A percentile compares a stretch with the other conserved stretches of the same genome.
These are phyloP conservation scores for Elmis aenea DNA, from an alignment of 2,888 invertebrate species.

Conservation along the genomic window DNA sequence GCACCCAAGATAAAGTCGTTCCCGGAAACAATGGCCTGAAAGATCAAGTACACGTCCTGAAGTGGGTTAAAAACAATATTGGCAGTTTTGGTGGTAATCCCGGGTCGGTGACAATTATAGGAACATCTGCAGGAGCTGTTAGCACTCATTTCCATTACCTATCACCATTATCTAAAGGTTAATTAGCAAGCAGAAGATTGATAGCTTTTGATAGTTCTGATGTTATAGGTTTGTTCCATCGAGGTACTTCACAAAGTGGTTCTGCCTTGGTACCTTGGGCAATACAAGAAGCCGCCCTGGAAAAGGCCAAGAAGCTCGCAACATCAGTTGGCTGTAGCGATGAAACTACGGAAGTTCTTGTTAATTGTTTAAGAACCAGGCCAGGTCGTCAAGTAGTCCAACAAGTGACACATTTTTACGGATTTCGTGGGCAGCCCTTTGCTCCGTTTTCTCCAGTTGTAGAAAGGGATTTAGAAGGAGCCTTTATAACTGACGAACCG, in stretches of 20 bases:
- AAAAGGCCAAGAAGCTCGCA: conserved; percentile 56
- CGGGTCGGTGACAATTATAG: conserved; percentile 58
- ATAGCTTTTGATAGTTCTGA: too few species aligned
- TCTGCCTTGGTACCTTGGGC: conserved; percentile 54
- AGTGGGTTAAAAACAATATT: conserved; percentile 63
- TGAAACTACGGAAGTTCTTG: conserved; percentile 49
- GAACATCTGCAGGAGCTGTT: conserved; percentile 65
- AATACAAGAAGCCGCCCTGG: conserved; percentile 49
- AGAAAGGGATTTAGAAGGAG: conserved; percentile 53
- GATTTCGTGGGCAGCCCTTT: conserved; percentile 61
- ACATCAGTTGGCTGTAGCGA: conserved; percentile 58
- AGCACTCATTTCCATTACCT: conserved; percentile 67
- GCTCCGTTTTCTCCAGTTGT: conserved; percentile 68
- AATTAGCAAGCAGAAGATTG: too few species aligned
- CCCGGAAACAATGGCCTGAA: conserved; percentile 67
- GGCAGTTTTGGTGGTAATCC: conserved; percentile 63
- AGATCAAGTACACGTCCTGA: conserved; percentile 62
- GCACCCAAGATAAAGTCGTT: conserved; percentile 60
- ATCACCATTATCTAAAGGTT: conserved; percentile 50
- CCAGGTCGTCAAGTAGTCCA: conserved; percentile 55
- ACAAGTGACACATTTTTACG: conserved; percentile 42
- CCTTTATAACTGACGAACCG: conserved; percentile 64
- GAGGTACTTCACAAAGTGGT: conserved; percentile 64
- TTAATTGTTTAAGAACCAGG: conserved; percentile 57
- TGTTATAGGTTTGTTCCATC: conserved; percentile 50